These are phyloP conservation scores for Bubo blakistoni DNA, from an alignment of 2,113 vertebrate species.

Conservation along the genomic window DNA sequence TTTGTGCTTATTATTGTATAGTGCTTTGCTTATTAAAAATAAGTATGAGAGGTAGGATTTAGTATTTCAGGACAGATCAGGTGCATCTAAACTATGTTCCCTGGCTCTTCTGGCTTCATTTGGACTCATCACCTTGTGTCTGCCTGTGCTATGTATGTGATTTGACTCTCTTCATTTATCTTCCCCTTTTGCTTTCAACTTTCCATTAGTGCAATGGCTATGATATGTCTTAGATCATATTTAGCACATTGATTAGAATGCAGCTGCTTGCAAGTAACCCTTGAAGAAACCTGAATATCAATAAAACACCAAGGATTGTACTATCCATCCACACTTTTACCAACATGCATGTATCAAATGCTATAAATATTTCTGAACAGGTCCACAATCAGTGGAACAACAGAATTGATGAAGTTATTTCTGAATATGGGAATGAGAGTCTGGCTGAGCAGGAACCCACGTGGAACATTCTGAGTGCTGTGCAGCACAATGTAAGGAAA, in stretches of 20 bases:
- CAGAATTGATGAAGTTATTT: conserved; percentile 45
- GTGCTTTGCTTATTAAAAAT: background rate
- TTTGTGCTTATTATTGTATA: background rate
- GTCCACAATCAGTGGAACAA: conserved; percentile 8
- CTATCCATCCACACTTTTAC: background rate
- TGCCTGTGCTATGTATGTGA: background rate
- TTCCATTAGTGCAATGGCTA: background rate
- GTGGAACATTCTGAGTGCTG: conserved; percentile 31
- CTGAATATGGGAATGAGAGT: conserved; percentile 25
- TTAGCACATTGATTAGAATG: background rate
- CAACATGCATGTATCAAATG: background rate
- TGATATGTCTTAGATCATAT: background rate
- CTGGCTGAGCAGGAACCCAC: background rate
- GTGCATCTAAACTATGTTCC: background rate
- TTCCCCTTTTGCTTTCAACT: background rate
- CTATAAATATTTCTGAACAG: conserved; percentile 32
- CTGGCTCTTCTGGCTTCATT: background rate
- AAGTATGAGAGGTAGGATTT: background rate
- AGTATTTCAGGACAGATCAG: background rate
- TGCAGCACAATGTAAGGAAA: conserved; percentile 38
- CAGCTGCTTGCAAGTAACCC: background rate
- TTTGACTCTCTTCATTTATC: background rate
- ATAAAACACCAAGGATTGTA: background rate
- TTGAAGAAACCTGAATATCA: background rate
- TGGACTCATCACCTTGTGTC: background rate